These are phyloP conservation scores for Calameuta pallipes DNA, from an alignment of 2,888 invertebrate genomes.

Conservation along the genomic window DNA sequence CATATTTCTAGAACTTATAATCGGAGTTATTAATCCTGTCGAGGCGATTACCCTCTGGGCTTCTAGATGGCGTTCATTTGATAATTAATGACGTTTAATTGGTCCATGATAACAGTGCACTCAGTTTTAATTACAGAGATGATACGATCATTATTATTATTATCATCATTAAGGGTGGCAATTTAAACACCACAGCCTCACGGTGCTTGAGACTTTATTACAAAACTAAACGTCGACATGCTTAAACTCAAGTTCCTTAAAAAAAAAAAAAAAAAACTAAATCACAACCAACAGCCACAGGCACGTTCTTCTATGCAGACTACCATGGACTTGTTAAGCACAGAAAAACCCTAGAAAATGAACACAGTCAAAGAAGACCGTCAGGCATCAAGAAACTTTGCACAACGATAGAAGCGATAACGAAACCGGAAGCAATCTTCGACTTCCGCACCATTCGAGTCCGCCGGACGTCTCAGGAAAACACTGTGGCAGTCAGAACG, in stretches of 20 bases:
- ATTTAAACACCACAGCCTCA: neutral
- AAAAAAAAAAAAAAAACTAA: neutral
- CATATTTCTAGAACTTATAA: neutral
- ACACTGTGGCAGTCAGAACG: neutral
- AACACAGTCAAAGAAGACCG: neutral
- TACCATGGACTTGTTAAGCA: neutral
- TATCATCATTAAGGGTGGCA: neutral
- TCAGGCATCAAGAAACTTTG: constrained; percentile 13
- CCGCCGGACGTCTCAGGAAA: neutral
- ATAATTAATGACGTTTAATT: constrained; percentile 47
- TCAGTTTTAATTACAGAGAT: constrained; percentile 47
- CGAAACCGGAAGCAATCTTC: constrained; percentile 17
- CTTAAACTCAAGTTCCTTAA: neutral
- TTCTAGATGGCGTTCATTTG: neutral
- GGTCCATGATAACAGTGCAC: constrained; percentile 38
- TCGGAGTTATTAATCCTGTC: neutral
- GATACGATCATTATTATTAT: constrained; percentile 4
- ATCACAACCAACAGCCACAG: neutral
- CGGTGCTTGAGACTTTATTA: neutral
- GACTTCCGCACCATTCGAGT: constrained; percentile 20
- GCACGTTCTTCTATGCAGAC: neutral
- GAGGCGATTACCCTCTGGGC: neutral
- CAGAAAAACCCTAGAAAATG: neutral
- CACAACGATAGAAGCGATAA: constrained; percentile 23
- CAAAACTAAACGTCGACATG: neutral